Evolutionary conservation across 92 coral and sea anemone species (phyloP).

Genomic region (Palythoa heliodiscus): DNA sequence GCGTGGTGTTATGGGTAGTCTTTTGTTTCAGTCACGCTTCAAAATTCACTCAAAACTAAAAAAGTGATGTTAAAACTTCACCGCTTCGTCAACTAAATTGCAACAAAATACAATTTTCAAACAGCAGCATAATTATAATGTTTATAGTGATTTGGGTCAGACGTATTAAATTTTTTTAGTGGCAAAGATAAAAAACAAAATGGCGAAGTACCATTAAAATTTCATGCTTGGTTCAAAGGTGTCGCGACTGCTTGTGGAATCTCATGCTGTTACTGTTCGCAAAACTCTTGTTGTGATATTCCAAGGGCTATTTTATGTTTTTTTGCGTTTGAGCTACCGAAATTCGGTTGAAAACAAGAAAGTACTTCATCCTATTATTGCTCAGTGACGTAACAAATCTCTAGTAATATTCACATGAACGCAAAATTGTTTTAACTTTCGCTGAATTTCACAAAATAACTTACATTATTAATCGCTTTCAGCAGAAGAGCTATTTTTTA

Average conservation of each 20-base stretch:
- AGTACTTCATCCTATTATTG: background rate
- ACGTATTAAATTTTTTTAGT: background rate
- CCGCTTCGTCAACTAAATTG: background rate
- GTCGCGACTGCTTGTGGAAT: slow-evolving; percentile 12
- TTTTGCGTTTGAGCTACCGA: background rate
- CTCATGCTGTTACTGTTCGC: slow-evolving; percentile 34
- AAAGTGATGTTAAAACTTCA: background rate
- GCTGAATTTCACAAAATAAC: background rate
- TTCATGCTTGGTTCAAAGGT: background rate
- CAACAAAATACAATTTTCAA: slow-evolving; percentile 5
- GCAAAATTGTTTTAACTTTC: background rate
- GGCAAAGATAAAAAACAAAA: slow-evolving; percentile 20
- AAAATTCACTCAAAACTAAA: slow-evolving; percentile 25
- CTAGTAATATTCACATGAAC: background rate
- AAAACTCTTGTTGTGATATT: slow-evolving; percentile 31
- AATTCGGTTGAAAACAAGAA: slow-evolving; percentile 1
- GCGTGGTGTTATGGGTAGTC: slow-evolving; percentile 52
- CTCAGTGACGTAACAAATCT: background rate
- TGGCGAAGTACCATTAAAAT: slow-evolving; percentile 34
- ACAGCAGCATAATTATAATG: background rate
- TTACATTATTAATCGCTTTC: background rate
- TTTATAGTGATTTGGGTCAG: background rate
- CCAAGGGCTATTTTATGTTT: background rate
- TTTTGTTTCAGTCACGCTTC: slow-evolving; percentile 30
- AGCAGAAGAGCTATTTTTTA: background rate